phyloP scores from a whole-genome alignment of 1,140 invertebrate species.

The Ruditapes philippinarum region DNA sequence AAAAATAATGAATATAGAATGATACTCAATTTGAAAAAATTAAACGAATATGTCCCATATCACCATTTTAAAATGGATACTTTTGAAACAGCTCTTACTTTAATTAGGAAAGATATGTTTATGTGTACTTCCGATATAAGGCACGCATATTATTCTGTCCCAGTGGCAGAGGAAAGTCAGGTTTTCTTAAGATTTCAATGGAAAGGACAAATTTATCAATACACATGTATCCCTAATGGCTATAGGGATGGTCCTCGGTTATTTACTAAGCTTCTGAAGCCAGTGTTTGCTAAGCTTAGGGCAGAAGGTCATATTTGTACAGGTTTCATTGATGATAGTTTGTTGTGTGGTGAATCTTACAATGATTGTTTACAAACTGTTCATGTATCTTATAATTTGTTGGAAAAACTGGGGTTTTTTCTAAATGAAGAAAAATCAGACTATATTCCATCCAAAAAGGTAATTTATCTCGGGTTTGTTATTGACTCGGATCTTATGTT shows the following conservation, averaged over 20 bases:
- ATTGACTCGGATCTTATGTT: constrained; percentile 64
- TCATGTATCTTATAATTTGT: too few species aligned
- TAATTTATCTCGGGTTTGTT: constrained; percentile 53
- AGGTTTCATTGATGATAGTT: constrained; percentile 28
- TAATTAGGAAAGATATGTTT: constrained; percentile 4
- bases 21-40: constrained; percentile 30
- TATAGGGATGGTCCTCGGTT: neutral
- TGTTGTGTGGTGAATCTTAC: neutral
- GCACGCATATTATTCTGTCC: neutral
- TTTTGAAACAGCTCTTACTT: constrained; percentile 4
- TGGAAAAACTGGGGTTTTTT: too few species aligned
- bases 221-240: constrained; percentile 19
- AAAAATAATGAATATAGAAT: constrained; percentile 12
- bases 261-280: constrained; percentile 49
- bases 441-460: too few species aligned
- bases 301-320: constrained; percentile 14
- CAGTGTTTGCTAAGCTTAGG: constrained; percentile 43
- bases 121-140: neutral
- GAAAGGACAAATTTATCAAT: too few species aligned
- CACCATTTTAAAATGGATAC: constrained; percentile 42
- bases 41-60: neutral
- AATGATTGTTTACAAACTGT: neutral
- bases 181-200: too few species aligned
- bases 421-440: too few species aligned
- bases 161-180: too few species aligned